Percentiles rank a stretch among this genome's conserved stretches.
Evolutionary conservation across 2,113 vertebrate genomes (phyloP).

Genomic region (Cavia porcellus): DNA sequence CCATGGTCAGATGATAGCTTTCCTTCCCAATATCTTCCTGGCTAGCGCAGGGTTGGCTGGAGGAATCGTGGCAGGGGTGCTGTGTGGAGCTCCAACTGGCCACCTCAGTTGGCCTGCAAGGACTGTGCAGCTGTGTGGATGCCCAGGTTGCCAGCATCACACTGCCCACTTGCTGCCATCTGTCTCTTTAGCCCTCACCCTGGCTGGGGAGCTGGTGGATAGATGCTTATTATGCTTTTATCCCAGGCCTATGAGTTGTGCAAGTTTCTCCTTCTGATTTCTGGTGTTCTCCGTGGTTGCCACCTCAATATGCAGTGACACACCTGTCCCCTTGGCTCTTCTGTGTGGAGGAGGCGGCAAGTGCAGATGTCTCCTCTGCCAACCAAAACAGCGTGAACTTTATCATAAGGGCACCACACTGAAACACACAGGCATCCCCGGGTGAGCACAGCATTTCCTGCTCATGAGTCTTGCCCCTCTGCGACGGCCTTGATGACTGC

Average conservation of each 20-base stretch:
- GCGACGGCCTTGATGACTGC: neutral
- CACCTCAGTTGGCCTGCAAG: neutral
- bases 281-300: no score
- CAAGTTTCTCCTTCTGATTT: no score
- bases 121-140: no score
- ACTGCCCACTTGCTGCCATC: no score
- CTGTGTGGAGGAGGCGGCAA: neutral
- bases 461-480: neutral
- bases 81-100: neutral
- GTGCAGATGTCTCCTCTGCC: no score
- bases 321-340: no score
- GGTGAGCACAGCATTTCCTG: neutral
- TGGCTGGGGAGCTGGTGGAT: neutral
- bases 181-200: neutral
- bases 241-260: no score
- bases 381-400: neutral
- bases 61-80: neutral
- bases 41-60: neutral
- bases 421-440: neutral
- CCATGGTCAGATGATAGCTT: neutral
- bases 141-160: no score
- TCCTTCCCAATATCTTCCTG: neutral
- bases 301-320: neutral
- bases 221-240: neutral
- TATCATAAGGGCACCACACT: neutral